These are phyloP conservation scores for Mohoua ochrocephala DNA, from an alignment of 2,113 vertebrate genomes.

Conservation along the genomic window DNA sequence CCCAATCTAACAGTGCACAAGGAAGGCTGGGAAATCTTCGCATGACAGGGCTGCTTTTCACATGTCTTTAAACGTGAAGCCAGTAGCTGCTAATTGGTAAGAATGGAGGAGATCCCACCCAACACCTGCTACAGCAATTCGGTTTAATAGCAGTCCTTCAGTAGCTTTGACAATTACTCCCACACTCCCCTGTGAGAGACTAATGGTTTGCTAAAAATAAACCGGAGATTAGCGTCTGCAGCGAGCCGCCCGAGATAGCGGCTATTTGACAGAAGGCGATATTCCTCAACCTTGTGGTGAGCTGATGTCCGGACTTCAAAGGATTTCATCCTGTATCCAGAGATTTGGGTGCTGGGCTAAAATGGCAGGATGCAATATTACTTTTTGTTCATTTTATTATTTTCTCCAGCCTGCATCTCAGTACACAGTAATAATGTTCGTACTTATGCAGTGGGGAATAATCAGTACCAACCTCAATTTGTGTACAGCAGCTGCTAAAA, in stretches of 20 bases:
- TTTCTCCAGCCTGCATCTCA: not conserved
- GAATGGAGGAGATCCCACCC: constrained; percentile 50
- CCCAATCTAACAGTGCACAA: not conserved
- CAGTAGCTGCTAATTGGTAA: constrained; percentile 30
- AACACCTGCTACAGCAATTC: constrained; percentile 61
- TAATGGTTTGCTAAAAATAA: constrained; percentile 81
- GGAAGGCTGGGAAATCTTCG: not conserved
- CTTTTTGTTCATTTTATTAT: not conserved
- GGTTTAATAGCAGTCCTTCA: constrained; percentile 65
- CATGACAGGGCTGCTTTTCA: constrained; percentile 33
- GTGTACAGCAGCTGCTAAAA: not conserved
- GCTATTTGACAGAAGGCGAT: not conserved
- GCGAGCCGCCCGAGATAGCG: not conserved
- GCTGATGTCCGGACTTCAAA: not conserved
- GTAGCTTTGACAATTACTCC: constrained; percentile 71
- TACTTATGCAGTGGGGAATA: not conserved
- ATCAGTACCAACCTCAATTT: not conserved
- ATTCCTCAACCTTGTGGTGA: not conserved
- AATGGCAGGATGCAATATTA: not conserved
- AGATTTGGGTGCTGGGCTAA: not conserved
- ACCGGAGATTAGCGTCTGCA: constrained; percentile 40
- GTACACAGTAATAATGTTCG: not conserved
- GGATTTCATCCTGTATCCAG: not conserved
- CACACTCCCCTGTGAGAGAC: constrained; percentile 66
- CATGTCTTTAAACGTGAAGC: constrained; percentile 39